A percentile compares a stretch with the other conserved stretches of the same genome.
Conservation (phyloP, 64 coral and sea anemone species). For the Montipora efflorescens region DNA sequence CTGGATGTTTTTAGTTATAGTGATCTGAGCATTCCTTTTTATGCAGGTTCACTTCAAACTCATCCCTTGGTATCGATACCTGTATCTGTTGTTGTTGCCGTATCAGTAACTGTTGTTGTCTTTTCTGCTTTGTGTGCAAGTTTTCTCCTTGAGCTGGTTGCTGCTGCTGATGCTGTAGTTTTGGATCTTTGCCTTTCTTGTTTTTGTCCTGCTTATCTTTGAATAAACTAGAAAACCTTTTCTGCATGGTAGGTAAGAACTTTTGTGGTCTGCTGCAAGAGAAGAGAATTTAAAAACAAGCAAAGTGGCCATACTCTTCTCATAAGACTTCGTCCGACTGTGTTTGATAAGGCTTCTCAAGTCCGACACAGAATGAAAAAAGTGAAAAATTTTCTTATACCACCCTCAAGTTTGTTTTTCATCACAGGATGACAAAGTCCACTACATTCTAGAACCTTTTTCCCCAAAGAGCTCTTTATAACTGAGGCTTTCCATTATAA, state of each 20-base stretch:
- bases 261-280: conserved; percentile 20
- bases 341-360: no score
- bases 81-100: conserved; percentile 62
- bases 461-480: no score
- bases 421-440: no score
- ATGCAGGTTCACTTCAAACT: background rate
- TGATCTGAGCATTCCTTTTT: background rate
- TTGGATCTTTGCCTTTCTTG: conserved; percentile 60
- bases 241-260: conserved; percentile 21
- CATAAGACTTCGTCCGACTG: no score
- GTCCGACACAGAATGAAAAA: no score
- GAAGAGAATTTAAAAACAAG: background rate
- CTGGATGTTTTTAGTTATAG: no score
- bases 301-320: background rate
- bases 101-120: conserved; percentile 13
- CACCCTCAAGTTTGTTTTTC: no score
- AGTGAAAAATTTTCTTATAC: no score
- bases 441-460: no score
- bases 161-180: conserved; percentile 31
- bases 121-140: conserved; percentile 13
- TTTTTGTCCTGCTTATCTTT: conserved; percentile 55
- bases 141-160: conserved; percentile 10
- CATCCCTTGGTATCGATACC: background rate
- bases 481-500: no score
- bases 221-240: conserved; percentile 22